A percentile compares a stretch with the other conserved stretches of the same genome.
These are phyloP conservation scores for Scatophagus argus DNA, from an alignment of 2,113 vertebrate species.

Conservation along the genomic window DNA sequence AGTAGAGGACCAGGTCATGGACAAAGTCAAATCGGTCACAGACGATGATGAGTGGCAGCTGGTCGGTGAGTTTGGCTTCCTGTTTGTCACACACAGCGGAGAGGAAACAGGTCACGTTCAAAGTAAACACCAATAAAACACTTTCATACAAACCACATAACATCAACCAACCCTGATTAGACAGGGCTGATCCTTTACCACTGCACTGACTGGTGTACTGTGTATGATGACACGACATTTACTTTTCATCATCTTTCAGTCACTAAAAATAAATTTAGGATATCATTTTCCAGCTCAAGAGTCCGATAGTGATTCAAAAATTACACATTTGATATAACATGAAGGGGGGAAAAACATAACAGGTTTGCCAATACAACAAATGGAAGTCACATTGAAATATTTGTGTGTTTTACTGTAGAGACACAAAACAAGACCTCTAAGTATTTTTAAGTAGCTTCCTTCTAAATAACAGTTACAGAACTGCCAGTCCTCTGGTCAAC, in stretches of 20 bases:
- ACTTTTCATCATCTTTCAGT: too few species aligned
- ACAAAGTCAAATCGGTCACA: constrained; percentile 99
- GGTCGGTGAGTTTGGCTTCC: constrained; percentile 99
- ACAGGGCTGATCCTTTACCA: constrained; percentile 33
- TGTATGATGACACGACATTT: background rate
- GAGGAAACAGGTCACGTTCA: constrained; percentile 1
- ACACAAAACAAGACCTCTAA: constrained; percentile 1
- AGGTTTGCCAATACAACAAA: constrained; percentile 49
- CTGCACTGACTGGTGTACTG: background rate
- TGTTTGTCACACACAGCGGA: constrained; percentile 72
- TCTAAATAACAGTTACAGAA: background rate
- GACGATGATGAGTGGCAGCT: constrained; percentile 97
- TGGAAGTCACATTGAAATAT: constrained; percentile 34
- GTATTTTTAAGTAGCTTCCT: background rate
- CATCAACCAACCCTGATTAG: constrained; percentile 42
- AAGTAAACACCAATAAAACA: constrained; percentile 1
- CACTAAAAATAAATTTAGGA: constrained; percentile 37
- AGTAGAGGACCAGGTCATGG: constrained; percentile 96
- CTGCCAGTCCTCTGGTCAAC: constrained; percentile 2
- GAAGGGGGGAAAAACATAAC: constrained; percentile 1
- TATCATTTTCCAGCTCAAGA: constrained; percentile 33
- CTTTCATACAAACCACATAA: constrained; percentile 1
- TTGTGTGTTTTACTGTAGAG: constrained; percentile 14
- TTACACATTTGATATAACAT: constrained; percentile 12
- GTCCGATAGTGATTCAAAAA: background rate